Conservation (phyloP, 2,113 vertebrate genomes). For the Rhinopithecus roxellana region DNA sequence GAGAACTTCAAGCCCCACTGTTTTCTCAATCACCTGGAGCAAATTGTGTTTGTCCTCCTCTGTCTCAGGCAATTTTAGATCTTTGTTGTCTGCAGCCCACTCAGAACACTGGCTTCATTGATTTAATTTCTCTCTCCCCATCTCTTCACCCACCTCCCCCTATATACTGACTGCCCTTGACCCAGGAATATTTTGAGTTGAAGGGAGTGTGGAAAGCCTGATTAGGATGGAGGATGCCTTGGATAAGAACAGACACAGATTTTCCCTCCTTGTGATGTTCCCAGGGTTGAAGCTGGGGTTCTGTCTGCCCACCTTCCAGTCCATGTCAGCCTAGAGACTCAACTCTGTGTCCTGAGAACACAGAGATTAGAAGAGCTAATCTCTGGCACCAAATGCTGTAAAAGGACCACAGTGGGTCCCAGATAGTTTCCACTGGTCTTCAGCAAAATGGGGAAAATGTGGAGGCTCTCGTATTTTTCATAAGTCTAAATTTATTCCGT, state of each 20-base stretch:
- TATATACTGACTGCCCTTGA: not conserved
- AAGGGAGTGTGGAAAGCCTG: not conserved
- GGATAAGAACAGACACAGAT: not conserved
- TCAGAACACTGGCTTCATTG: not conserved
- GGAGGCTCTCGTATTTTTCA: not conserved
- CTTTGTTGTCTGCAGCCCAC: conserved; percentile 10
- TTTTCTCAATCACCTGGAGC: not conserved
- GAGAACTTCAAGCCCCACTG: not conserved
- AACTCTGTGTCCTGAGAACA: not conserved
- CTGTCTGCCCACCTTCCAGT: not conserved
- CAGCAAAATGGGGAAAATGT: not conserved
- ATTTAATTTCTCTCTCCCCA: not conserved
- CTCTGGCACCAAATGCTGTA: not conserved
- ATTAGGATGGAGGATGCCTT: not conserved
- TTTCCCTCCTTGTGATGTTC: not conserved
- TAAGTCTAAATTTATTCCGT: conserved; percentile 39
- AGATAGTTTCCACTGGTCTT: not conserved
- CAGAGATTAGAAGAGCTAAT: not conserved
- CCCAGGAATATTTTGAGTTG: not conserved
- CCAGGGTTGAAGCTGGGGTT: not conserved
- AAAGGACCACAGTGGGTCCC: not conserved
- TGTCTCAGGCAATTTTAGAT: conserved; percentile 2
- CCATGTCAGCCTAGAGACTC: not conserved
- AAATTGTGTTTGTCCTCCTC: conserved; percentile 8
- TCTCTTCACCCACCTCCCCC: not conserved